These are phyloP conservation scores for Drosophila repleta DNA, from an alignment of 1,140 invertebrate species.

Conservation along the genomic window DNA sequence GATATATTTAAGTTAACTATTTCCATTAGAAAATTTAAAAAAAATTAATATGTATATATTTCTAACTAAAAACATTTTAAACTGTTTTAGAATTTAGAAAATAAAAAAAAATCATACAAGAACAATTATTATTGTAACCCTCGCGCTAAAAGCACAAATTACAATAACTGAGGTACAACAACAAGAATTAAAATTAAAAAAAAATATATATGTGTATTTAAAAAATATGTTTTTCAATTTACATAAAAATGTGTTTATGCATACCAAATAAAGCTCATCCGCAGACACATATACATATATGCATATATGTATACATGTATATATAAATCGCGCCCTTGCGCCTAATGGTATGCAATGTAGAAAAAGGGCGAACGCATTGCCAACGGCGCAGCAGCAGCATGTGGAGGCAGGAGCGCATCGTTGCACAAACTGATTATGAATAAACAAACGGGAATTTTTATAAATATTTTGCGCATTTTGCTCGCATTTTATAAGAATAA, in stretches of 20 bases:
- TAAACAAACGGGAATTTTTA: slow-evolving; percentile 73
- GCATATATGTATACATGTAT: background rate
- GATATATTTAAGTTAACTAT: no score
- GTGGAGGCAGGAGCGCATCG: slow-evolving; percentile 49
- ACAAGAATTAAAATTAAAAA: slow-evolving; percentile 11
- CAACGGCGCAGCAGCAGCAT: slow-evolving; percentile 14
- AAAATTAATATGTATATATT: no score
- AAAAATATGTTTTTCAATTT: slow-evolving; percentile 78
- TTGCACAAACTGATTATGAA: slow-evolving; percentile 81
- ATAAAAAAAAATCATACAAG: no score
- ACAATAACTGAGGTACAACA: slow-evolving; percentile 1
- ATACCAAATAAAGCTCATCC: slow-evolving; percentile 67
- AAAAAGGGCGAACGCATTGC: slow-evolving; percentile 19
- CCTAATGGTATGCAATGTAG: slow-evolving; percentile 57
- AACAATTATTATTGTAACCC: background rate
- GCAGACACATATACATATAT: slow-evolving; percentile 27
- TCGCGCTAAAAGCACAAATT: slow-evolving; percentile 1
- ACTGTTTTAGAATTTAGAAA: no score
- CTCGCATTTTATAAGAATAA: slow-evolving; percentile 63
- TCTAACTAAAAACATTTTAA: no score
- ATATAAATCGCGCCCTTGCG: slow-evolving; percentile 41
- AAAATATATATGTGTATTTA: slow-evolving; percentile 29
- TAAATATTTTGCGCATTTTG: slow-evolving; percentile 60
- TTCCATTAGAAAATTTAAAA: no score
- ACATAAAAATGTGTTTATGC: slow-evolving; percentile 80